Conservation (phyloP, 2,113 vertebrate genomes). For the Athene noctua region DNA sequence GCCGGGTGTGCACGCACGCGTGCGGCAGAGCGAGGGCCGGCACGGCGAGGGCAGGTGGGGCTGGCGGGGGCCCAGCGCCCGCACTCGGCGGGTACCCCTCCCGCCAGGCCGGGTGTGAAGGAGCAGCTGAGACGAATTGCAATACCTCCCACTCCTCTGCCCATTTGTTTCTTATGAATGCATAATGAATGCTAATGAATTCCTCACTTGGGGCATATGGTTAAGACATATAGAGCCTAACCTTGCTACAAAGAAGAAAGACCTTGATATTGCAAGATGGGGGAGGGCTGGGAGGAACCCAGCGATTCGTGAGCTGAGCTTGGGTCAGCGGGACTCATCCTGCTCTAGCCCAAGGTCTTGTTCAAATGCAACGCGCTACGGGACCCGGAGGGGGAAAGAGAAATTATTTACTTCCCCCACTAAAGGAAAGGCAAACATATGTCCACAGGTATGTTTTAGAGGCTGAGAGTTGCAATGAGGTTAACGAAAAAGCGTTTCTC, state of each 20-base stretch:
- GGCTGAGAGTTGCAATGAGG: neutral
- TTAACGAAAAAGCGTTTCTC: neutral
- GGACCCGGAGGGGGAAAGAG: neutral
- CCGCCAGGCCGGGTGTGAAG: conserved; percentile 34
- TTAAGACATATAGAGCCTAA: conserved; percentile 65
- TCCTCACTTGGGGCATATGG: conserved; percentile 61
- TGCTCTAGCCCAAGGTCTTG: neutral
- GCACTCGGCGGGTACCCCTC: neutral
- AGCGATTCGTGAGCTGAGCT: neutral
- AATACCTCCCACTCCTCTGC: conserved; percentile 55
- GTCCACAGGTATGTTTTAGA: neutral
- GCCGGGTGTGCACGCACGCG: too few relatives aligned
- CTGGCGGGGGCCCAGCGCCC: neutral
- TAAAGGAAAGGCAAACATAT: neutral
- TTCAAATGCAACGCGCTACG: neutral
- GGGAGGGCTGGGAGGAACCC: neutral
- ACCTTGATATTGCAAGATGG: conserved; percentile 14
- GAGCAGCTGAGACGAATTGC: conserved; percentile 71
- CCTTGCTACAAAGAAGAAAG: conserved; percentile 41
- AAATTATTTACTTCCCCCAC: neutral
- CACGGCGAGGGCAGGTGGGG: neutral
- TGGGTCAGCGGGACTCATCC: neutral
- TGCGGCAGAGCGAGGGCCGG: neutral
- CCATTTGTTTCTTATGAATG: conserved; percentile 68
- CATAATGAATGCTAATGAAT: conserved; percentile 86